A percentile compares a stretch with the other conserved stretches of the same genome.
phyloP scores from a whole-genome alignment of 2,113 vertebrate genomes.

The Meleagris gallopavo region DNA sequence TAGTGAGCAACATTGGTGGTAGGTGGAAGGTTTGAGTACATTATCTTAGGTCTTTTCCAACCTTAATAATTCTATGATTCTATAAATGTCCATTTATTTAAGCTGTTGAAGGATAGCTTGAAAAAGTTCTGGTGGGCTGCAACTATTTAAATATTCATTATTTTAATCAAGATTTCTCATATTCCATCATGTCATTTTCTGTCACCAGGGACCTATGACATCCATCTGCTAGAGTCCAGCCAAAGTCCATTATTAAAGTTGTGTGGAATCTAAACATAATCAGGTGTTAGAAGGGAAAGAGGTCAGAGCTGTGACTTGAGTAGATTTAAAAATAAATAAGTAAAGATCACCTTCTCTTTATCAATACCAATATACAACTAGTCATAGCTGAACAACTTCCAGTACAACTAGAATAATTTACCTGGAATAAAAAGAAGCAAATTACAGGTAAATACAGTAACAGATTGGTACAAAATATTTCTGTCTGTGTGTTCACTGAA shows the following conservation, averaged over 20 bases:
- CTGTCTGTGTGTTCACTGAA: not conserved
- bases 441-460: not conserved
- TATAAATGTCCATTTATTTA: not conserved
- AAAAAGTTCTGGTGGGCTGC: not conserved
- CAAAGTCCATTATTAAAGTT: not conserved
- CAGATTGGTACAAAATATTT: not conserved
- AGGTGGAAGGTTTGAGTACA: too few species aligned
- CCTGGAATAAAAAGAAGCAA: not conserved
- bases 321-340: not conserved
- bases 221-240: not conserved
- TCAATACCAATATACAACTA: not conserved
- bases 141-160: not conserved
- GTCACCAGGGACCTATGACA: not conserved
- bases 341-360: not conserved
- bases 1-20: too few species aligned
- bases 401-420: not conserved
- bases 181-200: not conserved
- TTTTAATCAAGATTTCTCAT: not conserved
- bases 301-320: not conserved
- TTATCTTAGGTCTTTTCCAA: too few species aligned
- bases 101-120: not conserved
- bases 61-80: too few species aligned
- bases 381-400: not conserved
- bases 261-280: not conserved
- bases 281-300: not conserved